Evolutionary conservation across 2,888 invertebrate species (phyloP).

Genomic region (Scaptomyza caliginosa): DNA sequence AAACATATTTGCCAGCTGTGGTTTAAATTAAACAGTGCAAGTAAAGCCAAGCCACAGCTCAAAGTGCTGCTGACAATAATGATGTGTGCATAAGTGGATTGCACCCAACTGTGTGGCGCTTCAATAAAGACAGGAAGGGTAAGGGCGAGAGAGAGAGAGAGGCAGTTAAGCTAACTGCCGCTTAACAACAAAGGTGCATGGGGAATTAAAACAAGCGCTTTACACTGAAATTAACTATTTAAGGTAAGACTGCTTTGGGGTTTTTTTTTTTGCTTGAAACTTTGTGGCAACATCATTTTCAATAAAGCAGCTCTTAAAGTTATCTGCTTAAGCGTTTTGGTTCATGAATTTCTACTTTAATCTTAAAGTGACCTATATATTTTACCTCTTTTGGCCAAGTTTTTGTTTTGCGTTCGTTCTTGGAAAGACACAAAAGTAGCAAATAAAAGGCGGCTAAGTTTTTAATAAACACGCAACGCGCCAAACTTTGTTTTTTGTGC

Average conservation of each 20-base stretch:
- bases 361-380: too few relatives aligned
- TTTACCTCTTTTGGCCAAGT: neutral
- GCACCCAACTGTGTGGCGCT: slow-evolving; percentile 14
- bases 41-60: slow-evolving; percentile 5
- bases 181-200: neutral
- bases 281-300: neutral
- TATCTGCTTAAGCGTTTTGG: too few relatives aligned
- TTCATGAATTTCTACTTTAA: too few relatives aligned
- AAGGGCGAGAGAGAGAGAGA: too few relatives aligned
- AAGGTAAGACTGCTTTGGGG: neutral
- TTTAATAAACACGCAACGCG: slow-evolving; percentile 73
- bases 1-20: slow-evolving; percentile 63
- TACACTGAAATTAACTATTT: neutral
- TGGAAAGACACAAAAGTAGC: slow-evolving; percentile 27
- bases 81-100: slow-evolving; percentile 69
- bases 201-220: neutral
- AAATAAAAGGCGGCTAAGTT: slow-evolving; percentile 59
- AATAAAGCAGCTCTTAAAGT: too few relatives aligned
- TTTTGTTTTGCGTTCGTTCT: too few relatives aligned
- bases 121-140: neutral
- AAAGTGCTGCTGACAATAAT: slow-evolving; percentile 58
- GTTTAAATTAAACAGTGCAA: slow-evolving; percentile 68
- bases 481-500: slow-evolving; percentile 40
- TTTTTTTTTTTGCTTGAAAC: neutral
- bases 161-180: neutral